These are phyloP conservation scores for Cuniculus paca DNA, from an alignment of 2,797 vertebrate species.

Conservation along the genomic window DNA sequence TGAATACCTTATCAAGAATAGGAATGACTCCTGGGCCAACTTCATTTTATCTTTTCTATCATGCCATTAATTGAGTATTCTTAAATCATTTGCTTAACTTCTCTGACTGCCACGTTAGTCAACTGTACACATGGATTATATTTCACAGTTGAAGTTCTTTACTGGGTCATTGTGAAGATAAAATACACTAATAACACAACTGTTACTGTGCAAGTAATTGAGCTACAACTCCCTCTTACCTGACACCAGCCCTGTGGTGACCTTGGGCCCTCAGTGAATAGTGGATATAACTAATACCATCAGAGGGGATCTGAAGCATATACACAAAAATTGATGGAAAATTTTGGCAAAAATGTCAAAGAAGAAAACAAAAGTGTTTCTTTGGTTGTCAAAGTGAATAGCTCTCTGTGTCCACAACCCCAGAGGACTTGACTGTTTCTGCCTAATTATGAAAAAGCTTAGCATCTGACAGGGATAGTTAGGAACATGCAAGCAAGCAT, in stretches of 20 bases:
- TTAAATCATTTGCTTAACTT: slow-evolving; percentile 9
- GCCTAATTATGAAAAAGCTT: not conserved
- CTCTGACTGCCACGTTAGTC: not conserved
- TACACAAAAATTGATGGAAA: not conserved
- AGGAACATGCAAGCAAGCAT: not conserved
- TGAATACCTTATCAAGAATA: not conserved
- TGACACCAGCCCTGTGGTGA: not conserved
- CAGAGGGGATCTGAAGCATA: not conserved
- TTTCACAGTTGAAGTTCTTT: not conserved
- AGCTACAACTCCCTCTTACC: not conserved
- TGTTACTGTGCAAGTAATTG: not conserved
- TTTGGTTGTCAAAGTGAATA: not conserved
- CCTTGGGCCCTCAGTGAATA: not conserved
- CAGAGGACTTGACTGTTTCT: not conserved
- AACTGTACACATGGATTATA: not conserved
- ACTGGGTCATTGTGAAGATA: not conserved
- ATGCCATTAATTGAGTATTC: not conserved
- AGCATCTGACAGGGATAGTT: not conserved
- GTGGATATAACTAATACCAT: not conserved
- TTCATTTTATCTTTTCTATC: not conserved
- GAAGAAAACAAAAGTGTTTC: slow-evolving; percentile 4
- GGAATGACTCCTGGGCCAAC: not conserved
- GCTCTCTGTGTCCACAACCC: not conserved
- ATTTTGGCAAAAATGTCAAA: not conserved
- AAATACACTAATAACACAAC: not conserved